phyloP scores from a whole-genome alignment of 2,113 vertebrate genomes.

The Ptyas mucosa region DNA sequence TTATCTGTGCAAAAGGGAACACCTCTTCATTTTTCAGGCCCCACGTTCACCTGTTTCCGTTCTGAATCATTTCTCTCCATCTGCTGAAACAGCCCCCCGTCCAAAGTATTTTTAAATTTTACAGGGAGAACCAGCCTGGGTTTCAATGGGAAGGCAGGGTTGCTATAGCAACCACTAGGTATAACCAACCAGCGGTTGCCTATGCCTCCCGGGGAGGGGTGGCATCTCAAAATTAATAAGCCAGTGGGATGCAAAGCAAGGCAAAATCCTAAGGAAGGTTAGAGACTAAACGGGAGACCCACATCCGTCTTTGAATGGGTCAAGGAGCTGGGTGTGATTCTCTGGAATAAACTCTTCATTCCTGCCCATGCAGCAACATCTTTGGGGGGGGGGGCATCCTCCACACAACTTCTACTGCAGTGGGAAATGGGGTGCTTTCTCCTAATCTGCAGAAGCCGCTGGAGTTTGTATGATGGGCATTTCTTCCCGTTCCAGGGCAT shows the following conservation, averaged over 20 bases:
- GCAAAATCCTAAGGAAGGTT: not conserved
- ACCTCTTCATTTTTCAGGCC: too few relatives aligned
- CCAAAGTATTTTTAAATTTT: slow-evolving; percentile 4
- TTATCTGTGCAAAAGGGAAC: not conserved
- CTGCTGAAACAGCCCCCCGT: not conserved
- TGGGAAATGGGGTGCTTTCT: not conserved
- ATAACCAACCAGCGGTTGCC: not conserved
- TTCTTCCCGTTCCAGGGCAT: not conserved
- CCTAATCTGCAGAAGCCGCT: not conserved
- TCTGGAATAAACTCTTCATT: not conserved
- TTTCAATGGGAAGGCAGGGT: slow-evolving; percentile 43
- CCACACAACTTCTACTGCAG: not conserved
- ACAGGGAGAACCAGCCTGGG: slow-evolving; percentile 1
- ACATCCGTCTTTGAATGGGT: not conserved
- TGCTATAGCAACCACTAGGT: slow-evolving; percentile 25
- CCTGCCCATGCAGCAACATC: not conserved
- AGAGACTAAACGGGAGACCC: not conserved
- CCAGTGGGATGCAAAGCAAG: not conserved
- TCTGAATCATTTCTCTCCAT: not conserved
- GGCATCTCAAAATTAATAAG: not conserved
- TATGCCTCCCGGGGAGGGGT: not conserved
- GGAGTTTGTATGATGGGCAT: not conserved
- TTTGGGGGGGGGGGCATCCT: not conserved
- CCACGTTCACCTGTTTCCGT: too few relatives aligned
- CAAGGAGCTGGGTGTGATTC: not conserved